These are phyloP conservation scores for Amphiprion ocellaris DNA, from an alignment of 2,113 vertebrate genomes.

Conservation along the genomic window DNA sequence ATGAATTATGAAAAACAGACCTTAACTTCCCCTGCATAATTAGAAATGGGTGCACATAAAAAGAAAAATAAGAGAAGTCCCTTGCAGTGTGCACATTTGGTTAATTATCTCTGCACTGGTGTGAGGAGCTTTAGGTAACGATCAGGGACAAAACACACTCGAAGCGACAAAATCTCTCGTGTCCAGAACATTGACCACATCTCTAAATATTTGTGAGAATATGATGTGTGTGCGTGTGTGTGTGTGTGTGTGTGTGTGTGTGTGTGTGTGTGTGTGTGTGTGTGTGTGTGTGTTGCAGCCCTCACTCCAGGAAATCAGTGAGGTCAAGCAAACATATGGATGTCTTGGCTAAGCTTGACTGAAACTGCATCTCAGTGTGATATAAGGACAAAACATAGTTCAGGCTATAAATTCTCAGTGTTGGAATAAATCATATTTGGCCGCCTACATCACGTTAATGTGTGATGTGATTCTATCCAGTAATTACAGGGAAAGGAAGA, in stretches of 20 bases:
- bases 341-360: constrained; percentile 24
- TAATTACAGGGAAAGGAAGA: constrained; percentile 69
- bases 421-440: constrained; percentile 55
- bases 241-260: constrained; percentile 16
- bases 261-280: constrained; percentile 17
- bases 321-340: constrained; percentile 57
- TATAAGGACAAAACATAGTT: constrained; percentile 55
- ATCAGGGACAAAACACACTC: constrained; percentile 43
- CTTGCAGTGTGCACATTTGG: constrained; percentile 21
- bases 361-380: constrained; percentile 20
- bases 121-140: constrained; percentile 38
- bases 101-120: constrained; percentile 49
- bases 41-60: constrained; percentile 59
- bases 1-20: constrained; percentile 69
- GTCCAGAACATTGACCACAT: constrained; percentile 11
- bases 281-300: constrained; percentile 21
- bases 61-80: constrained; percentile 12
- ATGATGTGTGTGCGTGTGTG: constrained; percentile 1
- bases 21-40: constrained; percentile 61
- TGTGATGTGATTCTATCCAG: constrained; percentile 68
- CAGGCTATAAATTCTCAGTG: constrained; percentile 49
- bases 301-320: constrained; percentile 32
- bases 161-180: constrained; percentile 8
- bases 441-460: constrained; percentile 65
- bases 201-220: constrained; percentile 1